Conservation (phyloP, 2,797 vertebrate species). For the Siniperca scherzeri region DNA sequence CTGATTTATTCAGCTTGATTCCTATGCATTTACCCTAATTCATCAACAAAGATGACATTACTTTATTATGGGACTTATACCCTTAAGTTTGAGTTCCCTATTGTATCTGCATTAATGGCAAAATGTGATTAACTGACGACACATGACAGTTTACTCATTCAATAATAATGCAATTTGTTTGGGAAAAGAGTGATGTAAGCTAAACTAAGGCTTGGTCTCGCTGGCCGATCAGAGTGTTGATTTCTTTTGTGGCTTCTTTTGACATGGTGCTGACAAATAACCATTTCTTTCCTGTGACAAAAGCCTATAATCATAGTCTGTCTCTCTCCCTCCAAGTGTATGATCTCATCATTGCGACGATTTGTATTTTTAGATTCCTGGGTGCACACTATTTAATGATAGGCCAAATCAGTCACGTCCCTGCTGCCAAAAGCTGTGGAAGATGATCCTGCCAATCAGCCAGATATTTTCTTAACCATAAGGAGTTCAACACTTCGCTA, state of each 20-base stretch:
- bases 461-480: constrained; percentile 63
- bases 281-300: constrained; percentile 82
- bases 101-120: constrained; percentile 22
- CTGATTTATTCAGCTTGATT: constrained; percentile 3
- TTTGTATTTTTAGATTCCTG: constrained; percentile 81
- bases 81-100: neutral
- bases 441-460: constrained; percentile 62
- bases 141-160: constrained; percentile 45
- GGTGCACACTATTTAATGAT: constrained; percentile 80
- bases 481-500: constrained; percentile 45
- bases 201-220: constrained; percentile 20
- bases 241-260: constrained; percentile 66
- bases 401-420: constrained; percentile 73
- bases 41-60: constrained; percentile 17
- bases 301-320: constrained; percentile 83
- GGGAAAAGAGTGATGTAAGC: constrained; percentile 58
- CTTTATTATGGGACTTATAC: constrained; percentile 16
- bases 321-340: constrained; percentile 63
- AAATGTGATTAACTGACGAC: constrained; percentile 44
- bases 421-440: constrained; percentile 61
- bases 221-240: constrained; percentile 64
- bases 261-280: constrained; percentile 85
- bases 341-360: constrained; percentile 81
- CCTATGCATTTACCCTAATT: neutral
- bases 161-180: constrained; percentile 57